phyloP scores from a whole-genome alignment of 2,797 vertebrate genomes.

The Babyrousa celebensis region DNA sequence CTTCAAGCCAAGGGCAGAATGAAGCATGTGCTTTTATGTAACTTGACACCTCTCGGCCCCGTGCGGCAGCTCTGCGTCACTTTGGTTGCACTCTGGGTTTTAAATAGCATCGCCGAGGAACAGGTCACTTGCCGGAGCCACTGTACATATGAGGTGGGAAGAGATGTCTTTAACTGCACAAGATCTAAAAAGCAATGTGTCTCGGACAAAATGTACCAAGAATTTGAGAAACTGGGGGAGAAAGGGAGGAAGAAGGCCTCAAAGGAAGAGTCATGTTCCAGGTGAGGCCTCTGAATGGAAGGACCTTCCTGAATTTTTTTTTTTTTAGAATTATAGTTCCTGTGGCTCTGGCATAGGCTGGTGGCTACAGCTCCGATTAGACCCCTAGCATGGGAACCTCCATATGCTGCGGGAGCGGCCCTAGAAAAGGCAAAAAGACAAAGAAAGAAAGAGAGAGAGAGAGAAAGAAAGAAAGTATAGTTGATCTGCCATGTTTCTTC shows the following conservation, averaged over 20 bases:
- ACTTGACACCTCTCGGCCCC: conserved; percentile 42
- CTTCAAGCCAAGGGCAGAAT: conserved; percentile 71
- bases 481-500: too few species aligned
- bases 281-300: neutral
- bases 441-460: too few species aligned
- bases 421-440: too few species aligned
- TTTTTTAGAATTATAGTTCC: too few species aligned
- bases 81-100: conserved; percentile 59
- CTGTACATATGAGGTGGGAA: neutral
- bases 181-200: conserved; percentile 45
- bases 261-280: neutral
- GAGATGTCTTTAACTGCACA: conserved; percentile 5
- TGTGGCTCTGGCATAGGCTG: too few species aligned
- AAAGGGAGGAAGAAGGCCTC: neutral
- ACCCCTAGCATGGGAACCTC: too few species aligned
- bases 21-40: conserved; percentile 50
- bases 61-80: neutral
- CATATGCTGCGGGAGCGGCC: too few species aligned
- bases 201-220: conserved; percentile 54
- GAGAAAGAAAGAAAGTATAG: too few species aligned
- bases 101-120: conserved; percentile 82
- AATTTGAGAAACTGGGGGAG: neutral
- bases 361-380: too few species aligned
- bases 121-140: conserved; percentile 59
- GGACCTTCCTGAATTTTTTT: neutral